A percentile compares a stretch with the other conserved stretches of the same genome.
These are phyloP conservation scores for human DNA, from an alignment of 2,113 vertebrate genomes.

Conservation along the genomic window GRCh38 chr1:177395001-177395500, in stretches of 20 bases:
- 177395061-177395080: not conserved
- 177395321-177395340: not conserved
- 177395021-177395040: not conserved
- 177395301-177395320: not conserved
- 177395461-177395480: constrained; percentile 50
- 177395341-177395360: not conserved
- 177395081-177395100: not conserved
- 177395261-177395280: not conserved
- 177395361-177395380: not conserved
- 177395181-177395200: not conserved
- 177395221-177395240: not conserved
- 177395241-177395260: not conserved
- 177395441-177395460: constrained; percentile 38
- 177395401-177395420: not conserved
- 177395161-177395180: not conserved
- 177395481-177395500: constrained; percentile 48
- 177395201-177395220: not conserved
- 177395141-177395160: not conserved
- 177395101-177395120: not conserved
- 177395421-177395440: not conserved
- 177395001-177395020: not conserved
- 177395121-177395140: not conserved
- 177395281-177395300: not conserved
- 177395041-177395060: not conserved
- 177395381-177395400: constrained; percentile 19